Evolutionary conservation across 2,888 invertebrate species (phyloP), one percentile per base, ranked within the genome.

Genomic region (Drosophila multiciliata): DNA sequence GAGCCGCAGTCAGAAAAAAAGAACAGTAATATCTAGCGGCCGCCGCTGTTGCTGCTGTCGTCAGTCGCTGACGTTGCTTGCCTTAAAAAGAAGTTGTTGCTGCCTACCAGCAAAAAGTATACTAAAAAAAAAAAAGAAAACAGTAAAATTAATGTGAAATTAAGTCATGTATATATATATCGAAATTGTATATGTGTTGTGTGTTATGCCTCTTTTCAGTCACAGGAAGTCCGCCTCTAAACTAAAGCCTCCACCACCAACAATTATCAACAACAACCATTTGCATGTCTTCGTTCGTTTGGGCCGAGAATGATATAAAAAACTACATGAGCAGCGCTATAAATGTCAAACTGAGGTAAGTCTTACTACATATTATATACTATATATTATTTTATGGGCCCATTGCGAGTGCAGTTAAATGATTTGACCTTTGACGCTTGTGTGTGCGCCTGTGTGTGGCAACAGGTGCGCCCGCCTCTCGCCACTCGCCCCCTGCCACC

Each of bases 341-440:
- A 86, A 85, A 88, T 87, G 89, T 82, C 82, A 91, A 90, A 91
- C 84, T 86, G 91, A 92, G 91, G 92, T 91, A 80, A 91, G 91
- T 86, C 57, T 8, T 15, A 20, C 9, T 7, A 29, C 23, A 49
- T 42, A 32, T 9, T 15, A 23, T 58, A 65, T 54, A 58, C 29
- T 49, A 48, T 11, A 49, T 50, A 36, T 42, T 63, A 53, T 66
- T 48, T 42, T 69, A 48, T 11, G 26, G 40, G 11, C 8, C 15
- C 53, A 40, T 62, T 53, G 11, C n/a, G 15, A 58, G 42, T 36
- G 48, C 63, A 66, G 55, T 52, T 76, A 80, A 85, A 57, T 71
- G 68, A 63, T 73, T 73, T 79, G 87, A 87, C 80, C 84, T 84
- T 84, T 84, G 45, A n/a, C 53, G 48, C 45, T 45, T 23, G 45